Conservation (phyloP, 2,113 vertebrate species). For the Bostrychus sinensis region DNA sequence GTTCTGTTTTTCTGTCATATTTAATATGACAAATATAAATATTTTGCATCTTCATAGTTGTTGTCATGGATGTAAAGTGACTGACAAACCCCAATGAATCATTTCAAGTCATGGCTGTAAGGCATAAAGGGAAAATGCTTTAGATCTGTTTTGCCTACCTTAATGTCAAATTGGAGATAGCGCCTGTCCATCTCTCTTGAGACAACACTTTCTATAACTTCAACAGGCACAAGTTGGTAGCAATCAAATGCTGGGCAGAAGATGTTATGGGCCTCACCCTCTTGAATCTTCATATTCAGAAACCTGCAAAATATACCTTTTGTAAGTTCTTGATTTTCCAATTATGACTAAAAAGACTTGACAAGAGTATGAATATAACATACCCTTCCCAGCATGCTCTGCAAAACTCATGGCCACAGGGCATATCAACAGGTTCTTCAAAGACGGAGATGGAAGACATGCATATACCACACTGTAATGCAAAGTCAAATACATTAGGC, state of each 20-base stretch:
- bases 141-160: conserved; percentile 88
- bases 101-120: no score
- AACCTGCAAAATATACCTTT: conserved; percentile 90
- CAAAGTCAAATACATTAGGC: conserved; percentile 11
- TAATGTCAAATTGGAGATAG: conserved; percentile 98
- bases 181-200: conserved; percentile 98
- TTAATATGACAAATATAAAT: no score
- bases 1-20: no score
- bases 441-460: conserved; percentile 95
- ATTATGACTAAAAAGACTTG: neutral
- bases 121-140: no score
- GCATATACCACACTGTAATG: conserved; percentile 93
- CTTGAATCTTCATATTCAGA: conserved; percentile 98
- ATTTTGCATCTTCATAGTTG: no score
- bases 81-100: no score
- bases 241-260: conserved; percentile 97
- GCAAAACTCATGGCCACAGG: conserved; percentile 97
- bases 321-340: neutral
- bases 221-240: conserved; percentile 97
- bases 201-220: conserved; percentile 98
- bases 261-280: conserved; percentile 99
- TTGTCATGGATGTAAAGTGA: no score
- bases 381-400: conserved; percentile 97
- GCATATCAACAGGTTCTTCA: conserved; percentile 96
- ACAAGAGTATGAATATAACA: conserved; percentile 57